Evolutionary conservation across 2,113 vertebrate species (phyloP).

Genomic region (Addax nasomaculatus): DNA sequence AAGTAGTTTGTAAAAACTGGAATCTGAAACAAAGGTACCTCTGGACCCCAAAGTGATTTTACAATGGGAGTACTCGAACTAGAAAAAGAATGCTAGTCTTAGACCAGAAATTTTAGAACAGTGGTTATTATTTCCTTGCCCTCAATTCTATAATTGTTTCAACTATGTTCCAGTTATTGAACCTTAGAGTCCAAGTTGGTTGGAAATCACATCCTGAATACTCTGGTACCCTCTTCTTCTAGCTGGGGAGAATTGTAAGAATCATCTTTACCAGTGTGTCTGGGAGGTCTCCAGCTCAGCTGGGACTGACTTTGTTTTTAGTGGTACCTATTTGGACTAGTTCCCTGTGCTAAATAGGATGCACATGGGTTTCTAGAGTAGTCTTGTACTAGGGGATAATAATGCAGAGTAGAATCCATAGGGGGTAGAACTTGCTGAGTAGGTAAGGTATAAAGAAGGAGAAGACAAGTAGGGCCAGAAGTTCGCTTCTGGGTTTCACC

Average conservation of each 20-base stretch:
- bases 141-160: not conserved
- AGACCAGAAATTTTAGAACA: not conserved
- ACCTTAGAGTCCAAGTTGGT: not conserved
- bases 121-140: not conserved
- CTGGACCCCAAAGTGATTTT: not conserved
- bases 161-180: not conserved
- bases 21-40: not conserved
- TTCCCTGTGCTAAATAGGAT: not conserved
- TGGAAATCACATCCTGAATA: not conserved
- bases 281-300: not conserved
- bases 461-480: not conserved
- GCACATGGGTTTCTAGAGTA: not conserved
- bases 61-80: not conserved
- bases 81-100: not conserved
- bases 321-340: not conserved
- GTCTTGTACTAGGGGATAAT: not conserved
- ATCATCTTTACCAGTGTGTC: not conserved
- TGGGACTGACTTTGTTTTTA: not conserved
- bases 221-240: not conserved
- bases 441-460: not conserved
- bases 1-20: constrained; percentile 13
- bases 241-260: not conserved
- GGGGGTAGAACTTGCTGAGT: not conserved
- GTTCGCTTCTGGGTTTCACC: not conserved
- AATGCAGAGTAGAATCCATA: not conserved